Percentiles rank a stretch among this genome's conserved stretches.
Evolutionary conservation across 64 coral and sea anemone species (phyloP).

Genomic region (Cladopsammia gracilis): DNA sequence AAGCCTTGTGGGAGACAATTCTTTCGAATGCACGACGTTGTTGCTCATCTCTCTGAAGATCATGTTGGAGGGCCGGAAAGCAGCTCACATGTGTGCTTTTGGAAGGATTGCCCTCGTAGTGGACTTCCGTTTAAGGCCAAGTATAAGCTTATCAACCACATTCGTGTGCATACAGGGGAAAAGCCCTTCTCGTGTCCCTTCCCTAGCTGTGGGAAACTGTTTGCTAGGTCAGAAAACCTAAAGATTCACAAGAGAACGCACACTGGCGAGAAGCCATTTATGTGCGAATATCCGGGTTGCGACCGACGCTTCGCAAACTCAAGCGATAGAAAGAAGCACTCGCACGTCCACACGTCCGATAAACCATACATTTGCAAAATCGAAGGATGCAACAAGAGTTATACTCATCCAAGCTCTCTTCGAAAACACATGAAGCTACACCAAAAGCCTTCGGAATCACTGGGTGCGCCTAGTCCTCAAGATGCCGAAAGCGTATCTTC

Average conservation of each 20-base stretch:
- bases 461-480: conserved; percentile 74
- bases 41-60: conserved; percentile 95
- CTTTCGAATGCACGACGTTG: conserved; percentile 97
- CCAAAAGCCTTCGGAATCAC: conserved; percentile 83
- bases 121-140: conserved; percentile 96
- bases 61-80: conserved; percentile 97
- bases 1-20: conserved; percentile 95
- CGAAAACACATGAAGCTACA: conserved; percentile 96
- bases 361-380: conserved; percentile 98
- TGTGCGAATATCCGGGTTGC: conserved; percentile 93
- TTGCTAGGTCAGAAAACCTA: conserved; percentile 94
- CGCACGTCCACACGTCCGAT: conserved; percentile 94
- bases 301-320: conserved; percentile 97
- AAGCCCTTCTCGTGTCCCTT: conserved; percentile 95
- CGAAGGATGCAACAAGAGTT: conserved; percentile 96
- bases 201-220: conserved; percentile 91
- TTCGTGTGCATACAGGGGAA: conserved; percentile 91
- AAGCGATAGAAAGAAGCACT: conserved; percentile 96
- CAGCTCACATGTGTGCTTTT: conserved; percentile 91
- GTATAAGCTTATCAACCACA: conserved; percentile 97
- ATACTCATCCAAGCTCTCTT: conserved; percentile 92
- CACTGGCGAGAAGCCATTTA: conserved; percentile 94
- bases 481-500: conserved; percentile 66
- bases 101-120: conserved; percentile 92
- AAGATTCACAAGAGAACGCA: conserved; percentile 98